A percentile compares a stretch with the other conserved stretches of the same genome.
Evolutionary conservation across 2,888 invertebrate species (phyloP).

Genomic region (Heliconius charithonia): DNA sequence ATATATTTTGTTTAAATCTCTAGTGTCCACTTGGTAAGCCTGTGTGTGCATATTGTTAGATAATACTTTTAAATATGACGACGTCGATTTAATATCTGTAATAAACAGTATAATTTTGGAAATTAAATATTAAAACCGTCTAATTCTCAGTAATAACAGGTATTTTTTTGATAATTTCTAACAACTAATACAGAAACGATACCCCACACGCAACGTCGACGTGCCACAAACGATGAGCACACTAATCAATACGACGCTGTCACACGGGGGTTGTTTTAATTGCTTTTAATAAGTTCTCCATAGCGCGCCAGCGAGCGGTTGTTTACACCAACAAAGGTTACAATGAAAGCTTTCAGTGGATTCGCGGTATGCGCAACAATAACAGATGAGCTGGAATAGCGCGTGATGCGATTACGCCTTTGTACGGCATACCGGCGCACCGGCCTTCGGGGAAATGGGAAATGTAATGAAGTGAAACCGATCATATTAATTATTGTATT

Average conservation of each 20-base stretch:
- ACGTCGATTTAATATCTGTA: neutral
- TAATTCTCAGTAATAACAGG: neutral
- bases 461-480: constrained; percentile 41
- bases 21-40: constrained; percentile 11
- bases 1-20: constrained; percentile 27
- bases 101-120: neutral
- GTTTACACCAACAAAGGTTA: constrained; percentile 61
- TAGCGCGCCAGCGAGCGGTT: constrained; percentile 34
- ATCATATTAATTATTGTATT: constrained; percentile 41
- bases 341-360: constrained; percentile 58
- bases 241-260: constrained; percentile 23
- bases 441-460: constrained; percentile 40
- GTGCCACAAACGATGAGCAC: neutral
- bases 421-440: constrained; percentile 37
- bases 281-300: constrained; percentile 29
- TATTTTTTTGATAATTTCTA: neutral
- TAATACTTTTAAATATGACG: too few species aligned
- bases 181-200: neutral
- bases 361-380: constrained; percentile 67
- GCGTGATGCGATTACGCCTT: constrained; percentile 53
- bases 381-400: constrained; percentile 59
- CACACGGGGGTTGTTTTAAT: constrained; percentile 30
- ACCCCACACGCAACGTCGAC: neutral
- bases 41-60: neutral
- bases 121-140: neutral